Base-by-base conservation (phyloP, 2,797 vertebrate species). In the Mus caroli region DNA sequence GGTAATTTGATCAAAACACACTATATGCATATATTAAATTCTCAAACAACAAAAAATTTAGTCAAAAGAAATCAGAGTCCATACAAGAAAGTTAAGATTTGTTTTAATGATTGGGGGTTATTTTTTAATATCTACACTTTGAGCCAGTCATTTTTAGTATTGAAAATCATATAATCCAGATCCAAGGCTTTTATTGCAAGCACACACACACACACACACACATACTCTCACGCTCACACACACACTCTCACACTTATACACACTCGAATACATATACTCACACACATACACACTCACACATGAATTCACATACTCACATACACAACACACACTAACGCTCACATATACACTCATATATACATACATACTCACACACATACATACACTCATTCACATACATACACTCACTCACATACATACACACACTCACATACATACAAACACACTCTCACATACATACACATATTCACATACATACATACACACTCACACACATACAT, bases 121-220 rank as follows among this genome's bases (percentile, higher is more conserved):
- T 31, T 12, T 67, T 89, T 96, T 62, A 60, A 88, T 54, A 93
- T 6, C 31, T 92, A 3, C 11, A 76, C 40, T 85, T 62, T n/a
- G 43, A 88, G 26, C 6, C 10, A 37, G 52, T 75, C 37, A 34
- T 88, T 95, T 92, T 37, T 9, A 75, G 7, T 37, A 83, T 4
- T 92, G 26, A 94, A 97, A 94, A 91, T 0, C 43, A 11, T 20
- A 91, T 20, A 69, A 67, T 50, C 88, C 50, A 90, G 71, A 77
- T 54, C 88, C 64, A 92, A 91, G 82, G 10, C 22, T 24, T 50
- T 62, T 43, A 46, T 40, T 64, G n/a, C 12, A 80, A 4, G 10
- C 43, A 76, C 43, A 79, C 0, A 52, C 14, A 78, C 40, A 10
- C 62, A 62, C 3, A 62, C 4, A 62, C 3, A 62, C 24, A 62